Evolutionary conservation across 2,888 invertebrate species (phyloP).

Genomic region (Synanthedon myopaeformis): DNA sequence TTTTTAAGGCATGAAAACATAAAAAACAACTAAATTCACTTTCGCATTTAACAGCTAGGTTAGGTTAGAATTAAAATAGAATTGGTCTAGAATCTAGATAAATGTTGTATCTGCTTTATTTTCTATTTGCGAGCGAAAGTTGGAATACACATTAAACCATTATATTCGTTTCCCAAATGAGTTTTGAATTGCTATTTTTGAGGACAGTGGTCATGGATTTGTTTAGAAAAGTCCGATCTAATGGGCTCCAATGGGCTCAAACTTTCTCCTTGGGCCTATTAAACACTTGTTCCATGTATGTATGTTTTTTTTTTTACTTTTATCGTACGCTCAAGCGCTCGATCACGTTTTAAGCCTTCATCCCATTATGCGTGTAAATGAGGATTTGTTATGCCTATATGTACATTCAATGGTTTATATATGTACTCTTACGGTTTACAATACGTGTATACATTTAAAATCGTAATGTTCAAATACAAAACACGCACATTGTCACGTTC

Average conservation of each 20-base stretch:
- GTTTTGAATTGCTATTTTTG: not conserved
- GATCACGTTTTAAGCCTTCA: conserved; percentile 14
- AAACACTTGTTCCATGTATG: conserved; percentile 13
- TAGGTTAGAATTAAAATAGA: too few relatives aligned
- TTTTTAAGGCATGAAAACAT: too few relatives aligned
- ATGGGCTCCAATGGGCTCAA: conserved; percentile 12
- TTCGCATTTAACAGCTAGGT: too few relatives aligned
- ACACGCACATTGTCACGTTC: too few relatives aligned
- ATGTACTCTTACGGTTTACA: not conserved
- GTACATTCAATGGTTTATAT: not conserved
- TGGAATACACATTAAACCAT: too few relatives aligned
- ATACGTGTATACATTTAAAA: too few relatives aligned
- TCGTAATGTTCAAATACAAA: too few relatives aligned
- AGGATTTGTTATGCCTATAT: conserved; percentile 16
- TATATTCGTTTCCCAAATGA: not conserved
- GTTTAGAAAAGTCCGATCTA: conserved; percentile 12
- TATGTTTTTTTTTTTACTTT: not conserved
- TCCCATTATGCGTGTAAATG: conserved; percentile 15
- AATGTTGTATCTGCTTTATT: too few relatives aligned
- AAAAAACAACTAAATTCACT: too few relatives aligned
- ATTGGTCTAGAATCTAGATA: too few relatives aligned
- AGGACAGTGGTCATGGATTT: conserved; percentile 6
- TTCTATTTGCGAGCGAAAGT: too few relatives aligned
- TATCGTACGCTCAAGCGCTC: conserved; percentile 2
- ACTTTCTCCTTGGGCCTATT: conserved; percentile 18